Evolutionary conservation across 2,113 vertebrate species (phyloP).

Genomic region (Ardeotis arabs): DNA sequence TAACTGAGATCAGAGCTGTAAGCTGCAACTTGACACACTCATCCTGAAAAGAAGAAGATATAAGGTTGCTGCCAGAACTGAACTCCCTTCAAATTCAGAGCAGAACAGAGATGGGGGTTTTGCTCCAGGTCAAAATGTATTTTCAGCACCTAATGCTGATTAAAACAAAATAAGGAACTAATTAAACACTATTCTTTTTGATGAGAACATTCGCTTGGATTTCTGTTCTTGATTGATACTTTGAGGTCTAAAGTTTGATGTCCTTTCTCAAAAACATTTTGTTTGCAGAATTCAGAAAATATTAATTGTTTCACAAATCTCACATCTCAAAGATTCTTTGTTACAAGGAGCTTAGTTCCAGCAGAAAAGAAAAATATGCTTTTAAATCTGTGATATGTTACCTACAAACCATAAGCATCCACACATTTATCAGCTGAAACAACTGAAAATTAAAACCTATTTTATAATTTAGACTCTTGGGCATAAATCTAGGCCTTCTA

Average conservation of each 20-base stretch:
- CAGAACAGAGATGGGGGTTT: not conserved
- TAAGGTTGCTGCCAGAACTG: not conserved
- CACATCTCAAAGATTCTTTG: not conserved
- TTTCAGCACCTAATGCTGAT: not conserved
- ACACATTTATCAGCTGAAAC: not conserved
- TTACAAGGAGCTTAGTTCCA: not conserved
- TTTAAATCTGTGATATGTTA: not conserved
- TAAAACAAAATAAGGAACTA: not conserved
- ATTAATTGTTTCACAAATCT: not conserved
- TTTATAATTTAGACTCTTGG: not conserved
- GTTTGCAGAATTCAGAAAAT: not conserved
- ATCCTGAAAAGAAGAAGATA: not conserved
- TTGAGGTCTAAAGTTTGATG: not conserved
- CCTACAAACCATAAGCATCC: rapidly evolving
- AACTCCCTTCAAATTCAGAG: not conserved
- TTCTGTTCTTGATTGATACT: not conserved
- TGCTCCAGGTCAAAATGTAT: not conserved
- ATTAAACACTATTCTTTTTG: not conserved
- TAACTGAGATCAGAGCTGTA: not conserved
- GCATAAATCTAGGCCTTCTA: not conserved
- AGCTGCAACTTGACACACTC: not conserved
- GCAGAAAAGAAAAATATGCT: not conserved
- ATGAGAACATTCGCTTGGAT: not conserved
- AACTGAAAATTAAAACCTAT: not conserved
- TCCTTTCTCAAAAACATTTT: not conserved